A percentile compares a stretch with the other conserved stretches of the same genome.
These are phyloP conservation scores for Pluvialis apricaria DNA, from an alignment of 2,113 vertebrate species.

Conservation along the genomic window DNA sequence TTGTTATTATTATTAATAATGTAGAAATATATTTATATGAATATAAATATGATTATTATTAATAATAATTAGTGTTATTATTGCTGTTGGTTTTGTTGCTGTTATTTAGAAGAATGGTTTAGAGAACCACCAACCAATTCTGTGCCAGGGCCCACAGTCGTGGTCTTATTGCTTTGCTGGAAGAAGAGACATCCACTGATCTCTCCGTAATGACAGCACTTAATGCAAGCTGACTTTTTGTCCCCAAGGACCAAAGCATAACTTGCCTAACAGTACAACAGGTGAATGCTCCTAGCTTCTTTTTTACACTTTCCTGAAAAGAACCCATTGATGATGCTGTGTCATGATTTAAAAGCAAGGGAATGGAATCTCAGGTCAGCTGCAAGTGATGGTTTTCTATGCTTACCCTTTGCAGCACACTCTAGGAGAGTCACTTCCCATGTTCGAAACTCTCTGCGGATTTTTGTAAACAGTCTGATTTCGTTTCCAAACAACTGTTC, in stretches of 20 bases:
- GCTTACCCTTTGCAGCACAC: constrained; percentile 64
- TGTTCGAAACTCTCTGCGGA: constrained; percentile 71
- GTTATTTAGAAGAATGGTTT: not conserved
- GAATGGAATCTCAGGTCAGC: not conserved
- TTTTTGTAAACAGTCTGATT: constrained; percentile 70
- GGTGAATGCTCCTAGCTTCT: not conserved
- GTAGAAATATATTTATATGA: no score
- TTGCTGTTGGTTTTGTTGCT: not conserved
- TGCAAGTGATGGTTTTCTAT: not conserved
- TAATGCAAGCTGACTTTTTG: not conserved
- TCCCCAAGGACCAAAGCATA: not conserved
- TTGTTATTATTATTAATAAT: not conserved
- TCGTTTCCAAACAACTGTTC: constrained; percentile 55
- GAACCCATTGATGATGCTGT: not conserved
- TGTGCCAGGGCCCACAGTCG: not conserved
- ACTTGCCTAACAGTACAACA: not conserved
- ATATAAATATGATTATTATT: not conserved
- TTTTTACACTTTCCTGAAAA: not conserved
- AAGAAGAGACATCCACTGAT: not conserved
- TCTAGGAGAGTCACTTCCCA: constrained; percentile 56
- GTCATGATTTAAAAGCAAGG: not conserved
- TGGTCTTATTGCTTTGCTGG: not conserved
- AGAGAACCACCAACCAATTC: not conserved
- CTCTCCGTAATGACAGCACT: not conserved
- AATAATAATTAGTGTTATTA: not conserved